Conservation (phyloP, 2,113 vertebrate species). For the Onychorhynchus coronatus region DNA sequence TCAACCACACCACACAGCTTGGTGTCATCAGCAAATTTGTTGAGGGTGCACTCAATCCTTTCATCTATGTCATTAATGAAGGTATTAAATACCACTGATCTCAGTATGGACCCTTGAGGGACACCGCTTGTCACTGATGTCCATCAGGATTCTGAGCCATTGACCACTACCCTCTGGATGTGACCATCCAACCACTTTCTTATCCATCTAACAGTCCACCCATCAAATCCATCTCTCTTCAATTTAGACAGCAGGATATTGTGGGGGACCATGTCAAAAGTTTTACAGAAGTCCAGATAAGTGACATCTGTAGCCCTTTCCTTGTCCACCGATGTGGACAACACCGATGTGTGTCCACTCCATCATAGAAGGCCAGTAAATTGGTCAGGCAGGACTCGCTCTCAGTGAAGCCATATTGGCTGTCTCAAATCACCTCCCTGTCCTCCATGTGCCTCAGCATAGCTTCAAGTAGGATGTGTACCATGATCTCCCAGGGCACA, state of each 20-base stretch:
- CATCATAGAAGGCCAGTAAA: neutral
- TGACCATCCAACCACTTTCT: neutral
- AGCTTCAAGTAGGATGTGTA: neutral
- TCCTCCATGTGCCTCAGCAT: neutral
- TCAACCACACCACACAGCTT: neutral
- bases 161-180: neutral
- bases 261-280: neutral
- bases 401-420: too few relatives aligned
- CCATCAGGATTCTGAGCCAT: neutral
- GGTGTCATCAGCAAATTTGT: neutral
- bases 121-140: neutral
- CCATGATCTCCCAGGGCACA: neutral
- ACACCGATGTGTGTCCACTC: too few relatives aligned
- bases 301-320: too few relatives aligned
- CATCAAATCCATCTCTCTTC: neutral
- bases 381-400: rapidly evolving
- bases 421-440: neutral
- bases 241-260: neutral
- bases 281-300: neutral
- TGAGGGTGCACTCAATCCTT: neutral
- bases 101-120: neutral
- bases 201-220: too few relatives aligned
- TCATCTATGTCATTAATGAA: neutral
- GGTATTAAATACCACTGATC: neutral
- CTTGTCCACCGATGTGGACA: neutral